phyloP scores from a whole-genome alignment of 1,140 invertebrate genomes.

The Pomacea maculata region DNA sequence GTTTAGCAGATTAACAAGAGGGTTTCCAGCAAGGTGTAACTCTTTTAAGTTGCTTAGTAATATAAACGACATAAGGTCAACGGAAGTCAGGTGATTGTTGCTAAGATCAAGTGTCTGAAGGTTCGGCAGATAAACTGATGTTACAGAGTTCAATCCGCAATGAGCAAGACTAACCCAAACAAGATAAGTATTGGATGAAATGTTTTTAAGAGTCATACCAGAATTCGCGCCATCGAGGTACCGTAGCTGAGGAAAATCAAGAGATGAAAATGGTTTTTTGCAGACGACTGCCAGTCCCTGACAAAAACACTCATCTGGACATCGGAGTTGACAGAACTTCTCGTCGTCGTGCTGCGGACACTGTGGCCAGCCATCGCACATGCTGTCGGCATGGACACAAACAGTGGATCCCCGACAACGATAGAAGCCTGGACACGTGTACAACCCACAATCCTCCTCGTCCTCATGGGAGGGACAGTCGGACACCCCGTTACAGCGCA shows the following conservation, averaged over 20 bases:
- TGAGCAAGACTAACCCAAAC: slow-evolving; percentile 7
- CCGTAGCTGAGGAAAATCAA: not conserved
- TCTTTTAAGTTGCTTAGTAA: slow-evolving; percentile 11
- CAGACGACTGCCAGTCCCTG: slow-evolving; percentile 9
- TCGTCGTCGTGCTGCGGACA: slow-evolving; percentile 31
- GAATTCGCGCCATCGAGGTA: slow-evolving; percentile 2
- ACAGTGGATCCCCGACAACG: slow-evolving; percentile 9
- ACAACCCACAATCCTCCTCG: slow-evolving; percentile 1
- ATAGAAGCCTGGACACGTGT: slow-evolving; percentile 24
- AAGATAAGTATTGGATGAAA: not conserved
- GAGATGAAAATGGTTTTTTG: not conserved
- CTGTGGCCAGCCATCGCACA: slow-evolving; percentile 20
- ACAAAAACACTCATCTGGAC: slow-evolving; percentile 37
- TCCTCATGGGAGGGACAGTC: slow-evolving; percentile 12
- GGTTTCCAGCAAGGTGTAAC: slow-evolving; percentile 18
- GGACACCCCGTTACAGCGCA: slow-evolving; percentile 12
- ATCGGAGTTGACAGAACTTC: slow-evolving; percentile 17
- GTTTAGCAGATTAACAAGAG: not conserved
- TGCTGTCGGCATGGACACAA: slow-evolving; percentile 18
- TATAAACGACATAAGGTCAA: slow-evolving; percentile 7
- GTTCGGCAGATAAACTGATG: not conserved
- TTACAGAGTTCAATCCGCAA: slow-evolving; percentile 1
- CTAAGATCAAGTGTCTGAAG: slow-evolving; percentile 18
- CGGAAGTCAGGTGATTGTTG: slow-evolving; percentile 8
- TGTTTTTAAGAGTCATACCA: not conserved